These are phyloP conservation scores for Trachymyrmex cornetzi DNA, from an alignment of 1,140 invertebrate genomes.

Conservation along the genomic window DNA sequence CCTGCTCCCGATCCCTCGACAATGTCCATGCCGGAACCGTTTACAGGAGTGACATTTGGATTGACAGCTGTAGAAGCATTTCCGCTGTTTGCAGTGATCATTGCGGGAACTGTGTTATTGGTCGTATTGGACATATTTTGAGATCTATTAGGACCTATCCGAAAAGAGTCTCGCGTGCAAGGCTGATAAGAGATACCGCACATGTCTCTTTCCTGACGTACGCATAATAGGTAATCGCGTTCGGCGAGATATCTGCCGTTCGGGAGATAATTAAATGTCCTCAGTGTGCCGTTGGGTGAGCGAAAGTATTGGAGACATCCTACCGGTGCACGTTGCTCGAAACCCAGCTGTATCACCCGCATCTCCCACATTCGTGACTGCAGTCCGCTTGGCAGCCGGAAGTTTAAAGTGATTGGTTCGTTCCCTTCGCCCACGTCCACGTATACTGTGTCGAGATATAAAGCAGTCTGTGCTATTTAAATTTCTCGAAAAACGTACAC, in stretches of 20 bases:
- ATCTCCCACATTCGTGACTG: conserved; percentile 92
- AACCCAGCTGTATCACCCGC: conserved; percentile 90
- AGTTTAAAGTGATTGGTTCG: conserved; percentile 86
- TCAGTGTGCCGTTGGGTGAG: conserved; percentile 88
- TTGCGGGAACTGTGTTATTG: conserved; percentile 63
- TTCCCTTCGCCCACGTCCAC: conserved; percentile 88
- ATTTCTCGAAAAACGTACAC: conserved; percentile 6
- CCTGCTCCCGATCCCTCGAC: conserved; percentile 80
- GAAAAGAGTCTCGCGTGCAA: conserved; percentile 92
- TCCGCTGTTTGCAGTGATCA: conserved; percentile 62
- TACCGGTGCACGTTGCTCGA: conserved; percentile 91
- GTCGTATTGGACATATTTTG: conserved; percentile 37
- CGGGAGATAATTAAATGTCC: conserved; percentile 93
- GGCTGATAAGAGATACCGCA: conserved; percentile 93
- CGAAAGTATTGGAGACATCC: conserved; percentile 92
- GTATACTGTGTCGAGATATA: conserved; percentile 87
- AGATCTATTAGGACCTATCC: conserved; percentile 88
- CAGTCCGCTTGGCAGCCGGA: conserved; percentile 88
- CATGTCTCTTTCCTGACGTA: conserved; percentile 90
- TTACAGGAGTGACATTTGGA: neutral
- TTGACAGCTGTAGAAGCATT: neutral
- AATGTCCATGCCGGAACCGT: conserved; percentile 50
- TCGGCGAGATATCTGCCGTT: conserved; percentile 93
- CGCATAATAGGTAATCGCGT: conserved; percentile 93
- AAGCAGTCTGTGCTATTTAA: conserved; percentile 13